Base-by-base conservation (phyloP, 2,113 vertebrate species). In the Epinephelus cyanopodus region DNA sequence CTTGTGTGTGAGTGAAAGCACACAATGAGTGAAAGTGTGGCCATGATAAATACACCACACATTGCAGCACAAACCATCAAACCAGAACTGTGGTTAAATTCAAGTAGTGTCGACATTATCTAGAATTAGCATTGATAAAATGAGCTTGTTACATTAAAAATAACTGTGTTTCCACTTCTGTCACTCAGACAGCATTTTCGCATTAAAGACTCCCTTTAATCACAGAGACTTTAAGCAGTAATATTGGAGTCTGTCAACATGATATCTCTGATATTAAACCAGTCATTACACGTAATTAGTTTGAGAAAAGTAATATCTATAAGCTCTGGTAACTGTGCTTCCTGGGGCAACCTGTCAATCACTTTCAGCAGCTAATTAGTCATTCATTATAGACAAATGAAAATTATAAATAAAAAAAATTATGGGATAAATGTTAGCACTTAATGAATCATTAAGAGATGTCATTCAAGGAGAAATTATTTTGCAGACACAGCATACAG, bases 341-440 rank as follows among this genome's bases (percentile, higher is more conserved):
- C 71, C 45, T 3, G 21, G 29, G 33, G 61, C 61, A 72, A 82
- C 48, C 61, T 88, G 88, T 84, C 89, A 88, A 67, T 92, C 90
- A 86, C 13, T 65, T 76, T 73, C 15, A 75, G 65, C 70, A 39
- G 60, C 81, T 81, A 84, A 92, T 91, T 78, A 77, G 27, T 77
- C 81, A 64, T 81, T 91, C 79, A 90, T 90, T 90, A 87, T 58
- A 63, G 81, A 79, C 62, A 82, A 90, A 85, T 90, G 19, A 76
- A 79, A 79, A n/a, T 71, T 64, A 80, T 71, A 7, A 78, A 74
- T 37, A 53, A 74, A 87, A 10, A 42, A 71, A 68, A 81, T 15
- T 15, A 81, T 3, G 37, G 27, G 33, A 67, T 74, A 47, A 81
- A 79, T 37, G 10, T 50, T 60, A 21, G 53, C 77, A 58, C 6